Base-by-base conservation (phyloP, 1,140 invertebrate genomes). In the Dicyema japonicum region DNA sequence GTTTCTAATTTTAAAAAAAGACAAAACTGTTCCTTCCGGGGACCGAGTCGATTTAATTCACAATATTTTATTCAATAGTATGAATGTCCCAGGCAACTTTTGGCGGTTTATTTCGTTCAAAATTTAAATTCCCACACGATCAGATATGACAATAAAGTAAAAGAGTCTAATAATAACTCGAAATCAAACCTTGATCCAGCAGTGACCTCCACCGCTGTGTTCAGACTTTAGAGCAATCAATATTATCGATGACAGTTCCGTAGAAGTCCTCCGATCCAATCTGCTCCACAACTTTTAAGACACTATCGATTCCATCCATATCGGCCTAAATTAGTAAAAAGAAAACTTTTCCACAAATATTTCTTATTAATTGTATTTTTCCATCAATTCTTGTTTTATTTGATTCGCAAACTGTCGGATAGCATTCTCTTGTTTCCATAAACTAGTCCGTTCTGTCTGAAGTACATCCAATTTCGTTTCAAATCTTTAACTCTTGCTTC, bases 131-230 rank as follows among this genome's bases (percentile, higher is more conserved):
- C 82, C 85, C 31, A 90, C 72, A 40, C 67, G 68, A 43, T 97
- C 88, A 3, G 74, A 76, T 40, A 88, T 76, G 1, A 97, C 80
- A 37, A 97, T 80, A 43, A 97, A 85, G 56, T 92, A 78, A 51
- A 94, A 97, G 8, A 97, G 53, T 34, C 76, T 64, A 36, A 29
- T 40, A 41, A 29, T 37, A 29, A 31, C 9, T 31, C 24, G 25
- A 3, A 17, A 11, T 19, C n/a, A n/a, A n/a, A n/a, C n/a, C n/a
- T n/a, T n/a, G n/a, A n/a, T n/a, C 82, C 80, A 18, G 85, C 82
- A 8, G 82, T 94, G 0, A 94, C 82, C 60, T 97, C 88, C 2
- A 94, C 78, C 35, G 80, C 82, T 17, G 80, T 90, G 40, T 82
- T 88, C 38, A 92, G 90, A 27, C 69, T 71, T 40, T 82, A 35